Conservation (phyloP, 2,888 invertebrate species). For the Acanthosepion pharaonis region DNA sequence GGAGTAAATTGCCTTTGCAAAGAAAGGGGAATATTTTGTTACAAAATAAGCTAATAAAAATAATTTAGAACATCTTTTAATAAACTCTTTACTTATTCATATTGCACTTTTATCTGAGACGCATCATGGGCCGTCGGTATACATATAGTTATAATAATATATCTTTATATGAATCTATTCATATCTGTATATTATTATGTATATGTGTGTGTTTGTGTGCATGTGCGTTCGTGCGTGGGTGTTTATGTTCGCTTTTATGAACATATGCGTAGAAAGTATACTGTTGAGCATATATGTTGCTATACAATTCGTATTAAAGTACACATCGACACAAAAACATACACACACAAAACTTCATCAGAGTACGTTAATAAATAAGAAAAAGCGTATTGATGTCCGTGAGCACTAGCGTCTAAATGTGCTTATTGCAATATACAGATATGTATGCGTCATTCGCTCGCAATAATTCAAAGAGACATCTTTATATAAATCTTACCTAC, state of each 20-base stretch:
- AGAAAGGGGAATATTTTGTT: not conserved
- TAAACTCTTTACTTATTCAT: constrained; percentile 21
- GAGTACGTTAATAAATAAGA: not conserved
- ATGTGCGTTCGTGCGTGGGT: not conserved
- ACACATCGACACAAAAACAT: not conserved
- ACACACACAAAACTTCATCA: not conserved
- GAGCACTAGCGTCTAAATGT: too few species aligned
- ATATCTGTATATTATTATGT: not conserved
- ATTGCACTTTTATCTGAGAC: not conserved
- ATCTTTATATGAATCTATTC: not conserved
- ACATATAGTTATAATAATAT: constrained; percentile 25
- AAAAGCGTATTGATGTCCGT: not conserved
- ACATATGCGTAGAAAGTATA: not conserved
- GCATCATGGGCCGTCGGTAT: not conserved
- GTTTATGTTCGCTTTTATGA: not conserved
- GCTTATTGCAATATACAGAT: too few species aligned
- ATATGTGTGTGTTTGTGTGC: not conserved
- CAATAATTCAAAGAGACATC: too few species aligned
- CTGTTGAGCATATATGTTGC: not conserved
- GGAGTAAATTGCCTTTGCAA: not conserved
- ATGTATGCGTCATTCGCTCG: too few species aligned
- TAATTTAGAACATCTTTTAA: not conserved
- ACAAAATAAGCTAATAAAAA: not conserved
- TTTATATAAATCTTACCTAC: too few species aligned
- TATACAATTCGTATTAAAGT: not conserved